phyloP scores from a whole-genome alignment of 2,888 invertebrate species.

The Drosophila colorata region DNA sequence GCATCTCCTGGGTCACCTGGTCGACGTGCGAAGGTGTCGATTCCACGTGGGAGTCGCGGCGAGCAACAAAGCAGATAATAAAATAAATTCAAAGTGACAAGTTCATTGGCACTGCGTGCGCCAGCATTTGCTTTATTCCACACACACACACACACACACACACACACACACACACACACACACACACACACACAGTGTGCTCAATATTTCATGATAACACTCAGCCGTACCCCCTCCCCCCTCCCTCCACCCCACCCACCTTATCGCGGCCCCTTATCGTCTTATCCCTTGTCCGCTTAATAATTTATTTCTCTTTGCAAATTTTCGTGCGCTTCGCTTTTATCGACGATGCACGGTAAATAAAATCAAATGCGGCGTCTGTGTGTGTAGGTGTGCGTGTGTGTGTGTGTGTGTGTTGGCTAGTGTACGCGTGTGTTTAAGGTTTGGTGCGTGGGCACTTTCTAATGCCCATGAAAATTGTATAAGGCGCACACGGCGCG shows the following conservation, averaged over 20 bases:
- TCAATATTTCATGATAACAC: conserved; percentile 74
- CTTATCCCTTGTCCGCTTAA: conserved; percentile 45
- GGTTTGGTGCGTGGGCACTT: conserved; percentile 25
- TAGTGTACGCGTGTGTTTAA: conserved; percentile 10
- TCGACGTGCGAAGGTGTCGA: conserved; percentile 29
- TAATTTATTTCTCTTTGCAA: conserved; percentile 74
- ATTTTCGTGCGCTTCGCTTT: conserved; percentile 61
- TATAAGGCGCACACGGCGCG: conserved; percentile 38
- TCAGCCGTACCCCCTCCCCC: neutral
- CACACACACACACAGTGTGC: conserved; percentile 29
- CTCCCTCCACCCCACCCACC: too few species aligned
- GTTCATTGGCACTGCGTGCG: conserved; percentile 55
- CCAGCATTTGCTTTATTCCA: conserved; percentile 21
- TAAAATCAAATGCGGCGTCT: conserved; percentile 66
- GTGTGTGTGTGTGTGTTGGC: conserved; percentile 13
- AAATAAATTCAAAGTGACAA: conserved; percentile 73
- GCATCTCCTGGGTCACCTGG: conserved; percentile 95
- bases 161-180: conserved; percentile 17
- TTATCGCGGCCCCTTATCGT: neutral
- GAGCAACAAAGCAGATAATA: conserved; percentile 28
- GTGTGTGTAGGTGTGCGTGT: conserved; percentile 6
- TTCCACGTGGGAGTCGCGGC: conserved; percentile 22
- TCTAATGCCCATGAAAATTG: conserved; percentile 44
- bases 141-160: conserved; percentile 21
- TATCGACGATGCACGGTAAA: conserved; percentile 58